Base-by-base conservation (phyloP, 2,797 vertebrate species). In the Neosilurus hyrtlii region DNA sequence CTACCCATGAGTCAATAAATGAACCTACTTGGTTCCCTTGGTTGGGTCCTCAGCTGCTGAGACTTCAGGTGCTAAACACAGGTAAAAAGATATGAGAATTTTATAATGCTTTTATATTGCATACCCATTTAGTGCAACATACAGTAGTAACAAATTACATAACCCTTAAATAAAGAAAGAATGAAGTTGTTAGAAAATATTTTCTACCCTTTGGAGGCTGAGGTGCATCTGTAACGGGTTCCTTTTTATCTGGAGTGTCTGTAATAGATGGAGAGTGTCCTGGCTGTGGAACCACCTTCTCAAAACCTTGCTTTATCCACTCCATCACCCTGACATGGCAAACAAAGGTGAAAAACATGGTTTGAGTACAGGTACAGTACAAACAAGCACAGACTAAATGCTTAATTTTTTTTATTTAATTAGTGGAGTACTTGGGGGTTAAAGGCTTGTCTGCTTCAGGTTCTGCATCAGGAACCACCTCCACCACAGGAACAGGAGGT, bases 281-380 rank as follows among this genome's bases (percentile, higher is more conserved):
- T 6, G 94, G 95, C 67, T 95, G 93, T 30, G 95, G 95, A 63
- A 96, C 90, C 63, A 95, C 91, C 85, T 93, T 95, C 89, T 93
- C 94, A 1, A 96, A 88, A 0, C 93, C 91, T 0, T 93, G 91
- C 82, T 94, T 95, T 30, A 96, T 87, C 94, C 95, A 95, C 7
- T 90, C 88, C 0, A 95, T 89, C 85, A 95, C 88, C 22, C 95
- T 96, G 89, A 35, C 30, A 57, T 26, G 70, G 66, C 63, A 12
- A 75, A 75, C 8, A 70, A 66, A 66, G 9, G n/a, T 18, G n/a
- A 22, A 75, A 61, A 57, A 26, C 4, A 43, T 54, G 68, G 56
- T 63, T 3, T 18, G 43, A 77, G 70, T 43, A 43, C 37, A 43
- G 37, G 6, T 6, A 43, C 37, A 43, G 37, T 43, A 6, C 37